phyloP scores from a whole-genome alignment of 2,888 invertebrate genomes.

The Mesorhabditis belari region DNA sequence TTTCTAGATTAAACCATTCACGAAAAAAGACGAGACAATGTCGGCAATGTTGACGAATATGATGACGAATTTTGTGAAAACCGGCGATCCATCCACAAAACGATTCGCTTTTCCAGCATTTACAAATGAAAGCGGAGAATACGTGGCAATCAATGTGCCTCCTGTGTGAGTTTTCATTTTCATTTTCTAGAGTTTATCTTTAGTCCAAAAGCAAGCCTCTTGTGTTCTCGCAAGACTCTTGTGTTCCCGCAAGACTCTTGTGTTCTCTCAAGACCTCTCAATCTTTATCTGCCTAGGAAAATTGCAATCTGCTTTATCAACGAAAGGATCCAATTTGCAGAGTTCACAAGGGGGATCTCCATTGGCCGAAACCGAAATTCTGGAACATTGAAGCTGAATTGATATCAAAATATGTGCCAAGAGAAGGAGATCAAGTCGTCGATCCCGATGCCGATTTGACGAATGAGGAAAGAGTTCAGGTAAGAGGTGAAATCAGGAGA shows the following conservation, averaged over 20 bases:
- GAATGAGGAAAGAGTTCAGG: constrained; percentile 44
- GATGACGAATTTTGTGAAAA: constrained; percentile 47
- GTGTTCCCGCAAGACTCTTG: no score
- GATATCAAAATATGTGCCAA: constrained; percentile 28
- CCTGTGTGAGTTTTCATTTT: constrained; percentile 29
- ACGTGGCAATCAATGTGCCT: constrained; percentile 43
- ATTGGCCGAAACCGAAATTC: constrained; percentile 47
- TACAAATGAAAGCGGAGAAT: constrained; percentile 25
- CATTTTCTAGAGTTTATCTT: neutral
- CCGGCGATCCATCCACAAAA: constrained; percentile 30
- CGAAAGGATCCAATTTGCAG: no score
- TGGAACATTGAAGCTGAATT: constrained; percentile 49
- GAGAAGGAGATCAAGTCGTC: constrained; percentile 19
- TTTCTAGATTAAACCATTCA: constrained; percentile 42
- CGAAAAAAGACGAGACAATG: constrained; percentile 46
- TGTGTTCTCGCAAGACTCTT: neutral
- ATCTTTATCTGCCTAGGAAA: no score
- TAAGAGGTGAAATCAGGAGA: no score
- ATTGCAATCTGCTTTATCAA: no score
- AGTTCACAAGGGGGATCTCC: constrained; percentile 39
- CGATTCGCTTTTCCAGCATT: constrained; percentile 35
- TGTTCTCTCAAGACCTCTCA: no score
- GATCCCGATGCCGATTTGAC: constrained; percentile 36
- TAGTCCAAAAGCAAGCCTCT: neutral
- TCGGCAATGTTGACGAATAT: constrained; percentile 41